Evolutionary conservation across 2,888 invertebrate species (phyloP), one percentile per base, ranked within the genome.

Genomic region (Creontiades dilutus): DNA sequence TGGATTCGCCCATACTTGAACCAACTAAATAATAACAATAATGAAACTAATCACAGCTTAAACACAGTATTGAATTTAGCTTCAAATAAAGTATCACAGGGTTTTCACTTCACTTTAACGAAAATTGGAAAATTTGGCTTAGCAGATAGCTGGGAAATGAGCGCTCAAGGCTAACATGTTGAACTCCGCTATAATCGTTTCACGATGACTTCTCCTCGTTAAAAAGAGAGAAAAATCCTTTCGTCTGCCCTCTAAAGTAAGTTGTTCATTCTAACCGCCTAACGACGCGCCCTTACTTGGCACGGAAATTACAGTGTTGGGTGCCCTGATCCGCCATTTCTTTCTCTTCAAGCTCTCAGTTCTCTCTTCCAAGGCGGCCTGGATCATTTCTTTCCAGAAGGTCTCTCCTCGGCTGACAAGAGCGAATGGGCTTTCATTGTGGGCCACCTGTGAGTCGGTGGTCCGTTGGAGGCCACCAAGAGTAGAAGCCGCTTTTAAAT

Each of bases 211-310:
- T 68, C 68, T 68, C 68, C 68, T 68, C 68, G 68, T 68, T 68
- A 68, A 9, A 23, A 57, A n/a, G n/a, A 57, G 11, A 68, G 23
- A 68, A 68, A 27, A 23, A 68, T 23, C 68, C 68, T 68, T 68
- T 68, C 68, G 68, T 23, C 19, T 23, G 68, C 23, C 23, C 68
- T 68, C 68, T 13, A 68, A 68, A 68, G 68, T 68, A 68, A 68
- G 68, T 68, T 68, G 68, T 68, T 68, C 68, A 68, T 68, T 68
- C 27, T 68, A 68, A 68, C 68, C 68, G 23, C 23, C 23, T 68
- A 68, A 68, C 68, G 68, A 68, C 68, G 68, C 68, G 68, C 78
- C 78, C 47, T 78, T 78, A 78, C 37, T 78, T 12, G 78, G 78
- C 78, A 19, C 78, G 78, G 46, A 46, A 78, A 78, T 78, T 78